Conservation (phyloP, 2,113 vertebrate genomes). For the Crotalus tigris region DNA sequence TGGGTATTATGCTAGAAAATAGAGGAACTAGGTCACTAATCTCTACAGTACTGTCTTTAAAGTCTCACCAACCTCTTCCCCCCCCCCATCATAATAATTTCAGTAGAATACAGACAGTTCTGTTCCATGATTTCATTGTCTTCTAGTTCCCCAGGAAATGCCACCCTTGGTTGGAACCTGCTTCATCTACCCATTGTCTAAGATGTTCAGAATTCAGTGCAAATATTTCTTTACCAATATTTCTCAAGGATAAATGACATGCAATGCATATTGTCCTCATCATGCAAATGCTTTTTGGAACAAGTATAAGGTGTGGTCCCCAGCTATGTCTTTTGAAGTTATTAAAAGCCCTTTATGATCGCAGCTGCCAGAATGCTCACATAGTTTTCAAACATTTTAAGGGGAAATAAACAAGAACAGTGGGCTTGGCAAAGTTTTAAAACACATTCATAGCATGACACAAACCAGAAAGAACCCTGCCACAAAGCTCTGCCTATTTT, state of each 20-base stretch:
- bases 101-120: neutral
- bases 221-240: neutral
- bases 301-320: neutral
- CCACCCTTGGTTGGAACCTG: neutral
- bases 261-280: neutral
- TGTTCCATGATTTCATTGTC: neutral
- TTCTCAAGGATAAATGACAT: neutral
- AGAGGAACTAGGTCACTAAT: neutral
- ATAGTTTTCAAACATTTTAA: neutral
- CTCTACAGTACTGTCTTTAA: neutral
- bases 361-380: neutral
- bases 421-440: neutral
- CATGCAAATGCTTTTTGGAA: neutral
- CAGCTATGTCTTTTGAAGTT: neutral
- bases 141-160: neutral
- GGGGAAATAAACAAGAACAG: neutral
- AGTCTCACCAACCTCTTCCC: neutral
- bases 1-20: slow-evolving; percentile 16
- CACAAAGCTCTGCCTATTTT: neutral
- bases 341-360: neutral
- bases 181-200: neutral
- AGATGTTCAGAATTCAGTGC: neutral
- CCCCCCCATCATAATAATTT: neutral
- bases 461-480: neutral
- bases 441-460: neutral